Conservation (phyloP, 2,888 invertebrate species). For the Macropis europaea region DNA sequence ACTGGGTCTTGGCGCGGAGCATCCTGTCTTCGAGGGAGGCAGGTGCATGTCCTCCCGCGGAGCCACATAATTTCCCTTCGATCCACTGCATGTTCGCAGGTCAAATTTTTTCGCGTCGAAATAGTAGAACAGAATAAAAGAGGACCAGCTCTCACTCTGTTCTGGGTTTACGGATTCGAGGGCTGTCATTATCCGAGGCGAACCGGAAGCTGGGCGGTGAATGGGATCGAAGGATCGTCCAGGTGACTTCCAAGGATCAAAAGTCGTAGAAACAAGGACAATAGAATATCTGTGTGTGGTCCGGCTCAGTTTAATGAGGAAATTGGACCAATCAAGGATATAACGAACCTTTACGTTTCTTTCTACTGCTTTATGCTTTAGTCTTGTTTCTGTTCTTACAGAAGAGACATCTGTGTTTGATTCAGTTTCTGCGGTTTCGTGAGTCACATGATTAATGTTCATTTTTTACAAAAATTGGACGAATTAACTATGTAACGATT, state of each 20-base stretch:
- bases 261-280: conserved; percentile 39
- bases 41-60: conserved; percentile 61
- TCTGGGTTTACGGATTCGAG: conserved; percentile 51
- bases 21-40: conserved; percentile 54
- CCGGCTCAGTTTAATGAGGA: conserved; percentile 33
- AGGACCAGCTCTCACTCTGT: conserved; percentile 26
- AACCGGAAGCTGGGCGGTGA: conserved; percentile 58
- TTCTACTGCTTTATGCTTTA: too few species aligned
- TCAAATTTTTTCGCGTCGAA: conserved; percentile 60
- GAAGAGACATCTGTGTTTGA: too few species aligned
- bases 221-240: conserved; percentile 31
- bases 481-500: too few species aligned
- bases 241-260: conserved; percentile 52
- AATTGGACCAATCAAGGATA: conserved; percentile 32
- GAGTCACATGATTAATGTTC: too few species aligned
- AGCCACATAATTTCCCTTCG: conserved; percentile 58
- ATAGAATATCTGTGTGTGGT: conserved; percentile 32
- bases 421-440: too few species aligned
- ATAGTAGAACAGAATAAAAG: conserved; percentile 52
- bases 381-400: too few species aligned
- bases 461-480: too few species aligned
- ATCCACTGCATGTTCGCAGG: conserved; percentile 61
- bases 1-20: conserved; percentile 21
- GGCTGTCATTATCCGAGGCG: conserved; percentile 62
- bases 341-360: too few species aligned